phyloP scores from a whole-genome alignment of 2,888 invertebrate genomes.

The Herminia tarsipennalis region DNA sequence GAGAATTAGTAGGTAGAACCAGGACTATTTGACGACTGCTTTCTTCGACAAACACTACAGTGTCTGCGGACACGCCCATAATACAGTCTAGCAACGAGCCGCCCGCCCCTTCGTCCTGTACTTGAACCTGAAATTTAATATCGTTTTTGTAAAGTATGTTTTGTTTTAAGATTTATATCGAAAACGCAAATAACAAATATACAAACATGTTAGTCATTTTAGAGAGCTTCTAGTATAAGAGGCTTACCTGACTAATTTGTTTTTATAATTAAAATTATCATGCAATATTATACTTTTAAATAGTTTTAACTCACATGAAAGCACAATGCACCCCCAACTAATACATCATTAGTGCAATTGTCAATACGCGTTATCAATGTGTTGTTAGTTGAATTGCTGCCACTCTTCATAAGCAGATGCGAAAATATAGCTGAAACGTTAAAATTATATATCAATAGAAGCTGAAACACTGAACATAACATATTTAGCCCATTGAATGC shows the following conservation, averaged over 20 bases:
- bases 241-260: no score
- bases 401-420: slow-evolving; percentile 82
- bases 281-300: no score
- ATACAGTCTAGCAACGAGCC: slow-evolving; percentile 89
- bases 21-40: slow-evolving; percentile 93
- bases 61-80: slow-evolving; percentile 94
- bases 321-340: slow-evolving; percentile 92
- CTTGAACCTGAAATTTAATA: slow-evolving; percentile 85
- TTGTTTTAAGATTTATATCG: no score
- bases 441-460: neutral
- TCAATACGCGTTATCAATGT: slow-evolving; percentile 84
- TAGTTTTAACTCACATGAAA: slow-evolving; percentile 88
- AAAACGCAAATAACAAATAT: no score
- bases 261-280: no score
- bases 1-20: slow-evolving; percentile 92
- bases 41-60: slow-evolving; percentile 94
- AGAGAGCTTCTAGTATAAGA: no score
- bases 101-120: slow-evolving; percentile 82
- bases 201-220: no score
- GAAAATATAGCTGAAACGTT: slow-evolving; percentile 89
- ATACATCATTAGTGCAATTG: slow-evolving; percentile 89
- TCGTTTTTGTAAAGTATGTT: neutral
- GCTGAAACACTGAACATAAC: no score
- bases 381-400: slow-evolving; percentile 90
- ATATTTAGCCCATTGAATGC: no score